Base-by-base conservation (phyloP, 2,797 vertebrate genomes). In the Thunnus albacares region DNA sequence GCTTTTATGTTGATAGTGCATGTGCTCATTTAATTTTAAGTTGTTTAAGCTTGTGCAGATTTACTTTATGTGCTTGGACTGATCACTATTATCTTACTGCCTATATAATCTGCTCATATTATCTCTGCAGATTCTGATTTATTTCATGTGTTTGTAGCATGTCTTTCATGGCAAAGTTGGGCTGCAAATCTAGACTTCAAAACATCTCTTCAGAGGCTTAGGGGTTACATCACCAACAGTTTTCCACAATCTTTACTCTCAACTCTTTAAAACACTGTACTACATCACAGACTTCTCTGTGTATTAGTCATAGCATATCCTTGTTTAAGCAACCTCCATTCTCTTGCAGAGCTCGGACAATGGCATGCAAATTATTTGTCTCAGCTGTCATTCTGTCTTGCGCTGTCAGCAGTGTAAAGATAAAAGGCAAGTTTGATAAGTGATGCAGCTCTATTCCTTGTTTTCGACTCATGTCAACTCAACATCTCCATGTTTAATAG, bases 371-470 rank as follows among this genome's bases (percentile, higher is more conserved):
- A 59, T 28, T 15, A 83, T 75, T 71, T 67, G 35, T 74, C 22
- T 75, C 9, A 55, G 65, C 38, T 71, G 35, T 86, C 65, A 80
- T 45, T 72, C 47, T 84, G 35, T 24, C 56, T 30, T 55, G 12
- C 66, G 22, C 70, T 73, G 66, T 68, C 59, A 80, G 56, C 38
- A 8, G 53, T 26, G 45, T 58, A 9, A 57, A 67, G 66, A 87
- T 63, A 51, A 75, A 79, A 86, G 75, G 79, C 10, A 65, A 73
- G 69, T 38, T 45, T 58, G 62, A 79, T 60, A 74, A 69, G 28
- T 13, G 14, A 15, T 38, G 28, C 15, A 45, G 57, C 58, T 86
- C 17, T n/a, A 7, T 53, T 41, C 20, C 49, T 76, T 75, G 60
- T 71, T 85, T 68, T 64, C 6, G 4, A 22, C 65, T 66, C 14